Conservation (phyloP, 2,797 vertebrate species). For the Aulostomus chinensis region DNA sequence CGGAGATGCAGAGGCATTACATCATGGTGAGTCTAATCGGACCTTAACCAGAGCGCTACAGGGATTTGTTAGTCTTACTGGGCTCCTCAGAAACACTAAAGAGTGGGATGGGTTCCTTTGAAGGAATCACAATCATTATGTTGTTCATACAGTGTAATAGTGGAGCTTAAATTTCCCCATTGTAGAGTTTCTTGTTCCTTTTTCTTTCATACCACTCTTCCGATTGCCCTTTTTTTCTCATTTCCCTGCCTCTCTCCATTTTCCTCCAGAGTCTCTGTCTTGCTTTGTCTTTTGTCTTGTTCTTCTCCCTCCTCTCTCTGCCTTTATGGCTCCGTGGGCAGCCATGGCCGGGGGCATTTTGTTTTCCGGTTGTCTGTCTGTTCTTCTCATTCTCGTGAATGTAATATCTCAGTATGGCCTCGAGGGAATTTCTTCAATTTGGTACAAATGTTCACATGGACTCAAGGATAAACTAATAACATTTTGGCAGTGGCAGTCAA, state of each 20-base stretch:
- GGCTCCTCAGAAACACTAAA: slow-evolving; percentile 8
- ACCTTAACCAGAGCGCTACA: slow-evolving; percentile 5
- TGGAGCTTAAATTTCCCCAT: background rate
- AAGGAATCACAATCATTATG: slow-evolving; percentile 16
- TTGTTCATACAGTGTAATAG: background rate
- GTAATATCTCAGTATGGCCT: too few species aligned
- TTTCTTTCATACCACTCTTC: background rate
- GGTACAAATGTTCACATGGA: too few species aligned
- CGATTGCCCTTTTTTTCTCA: background rate
- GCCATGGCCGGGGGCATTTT: too few species aligned
- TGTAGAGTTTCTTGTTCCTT: background rate
- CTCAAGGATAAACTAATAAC: too few species aligned
- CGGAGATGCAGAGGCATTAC: slow-evolving; percentile 97
- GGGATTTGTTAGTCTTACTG: slow-evolving; percentile 6
- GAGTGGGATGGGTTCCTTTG: slow-evolving; percentile 12
- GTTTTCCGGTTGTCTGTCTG: too few species aligned
- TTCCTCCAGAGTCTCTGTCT: slow-evolving; percentile 16
- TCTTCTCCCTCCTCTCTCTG: slow-evolving; percentile 12
- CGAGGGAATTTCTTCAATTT: too few species aligned
- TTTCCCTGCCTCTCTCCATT: slow-evolving; percentile 1
- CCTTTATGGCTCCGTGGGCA: too few species aligned
- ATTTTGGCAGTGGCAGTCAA: too few species aligned
- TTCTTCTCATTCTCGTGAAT: too few species aligned
- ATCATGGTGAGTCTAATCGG: slow-evolving; percentile 88
- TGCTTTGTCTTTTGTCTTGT: slow-evolving; percentile 22